These are phyloP conservation scores for Drosophila birchii DNA, from an alignment of 2,888 invertebrate species.

Conservation along the genomic window DNA sequence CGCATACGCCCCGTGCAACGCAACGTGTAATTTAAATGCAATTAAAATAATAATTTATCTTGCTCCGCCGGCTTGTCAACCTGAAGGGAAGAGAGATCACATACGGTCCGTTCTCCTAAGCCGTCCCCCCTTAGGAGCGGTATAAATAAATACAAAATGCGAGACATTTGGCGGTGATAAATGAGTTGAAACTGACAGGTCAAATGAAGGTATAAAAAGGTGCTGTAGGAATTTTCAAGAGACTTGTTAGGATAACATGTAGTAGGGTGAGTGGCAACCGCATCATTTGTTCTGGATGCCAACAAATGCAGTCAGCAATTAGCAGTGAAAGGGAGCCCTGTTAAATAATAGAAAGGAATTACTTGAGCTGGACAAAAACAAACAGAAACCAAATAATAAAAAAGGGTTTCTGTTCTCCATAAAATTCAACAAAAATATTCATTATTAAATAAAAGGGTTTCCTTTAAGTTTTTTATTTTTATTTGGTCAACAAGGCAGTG, in stretches of 20 bases:
- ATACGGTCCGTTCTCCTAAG: conserved; percentile 47
- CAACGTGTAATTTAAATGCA: conserved; percentile 76
- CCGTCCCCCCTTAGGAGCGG: conserved; percentile 27
- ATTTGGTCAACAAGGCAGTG: too few relatives aligned
- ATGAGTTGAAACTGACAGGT: conserved; percentile 70
- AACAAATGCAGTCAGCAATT: conserved; percentile 60
- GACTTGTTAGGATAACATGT: conserved; percentile 4
- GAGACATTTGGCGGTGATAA: conserved; percentile 65
- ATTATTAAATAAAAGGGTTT: background rate
- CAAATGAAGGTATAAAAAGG: conserved; percentile 66
- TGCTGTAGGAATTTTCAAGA: conserved; percentile 36
- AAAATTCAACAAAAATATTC: background rate
- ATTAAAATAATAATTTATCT: conserved; percentile 81
- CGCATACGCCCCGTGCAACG: conserved; percentile 61
- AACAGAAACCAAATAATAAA: background rate
- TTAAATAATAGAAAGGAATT: conserved; percentile 4
- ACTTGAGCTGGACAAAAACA: background rate
- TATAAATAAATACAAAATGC: conserved; percentile 51
- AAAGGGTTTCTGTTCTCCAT: background rate
- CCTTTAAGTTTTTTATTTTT: background rate
- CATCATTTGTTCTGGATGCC: conserved; percentile 59
- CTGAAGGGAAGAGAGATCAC: conserved; percentile 47
- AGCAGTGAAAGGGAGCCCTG: conserved; percentile 36
- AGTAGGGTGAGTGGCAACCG: conserved; percentile 12
- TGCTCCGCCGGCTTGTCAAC: conserved; percentile 68